Evolutionary conservation across 2,888 invertebrate species (phyloP).

Genomic region (Mongoloraphidia duomilia): DNA sequence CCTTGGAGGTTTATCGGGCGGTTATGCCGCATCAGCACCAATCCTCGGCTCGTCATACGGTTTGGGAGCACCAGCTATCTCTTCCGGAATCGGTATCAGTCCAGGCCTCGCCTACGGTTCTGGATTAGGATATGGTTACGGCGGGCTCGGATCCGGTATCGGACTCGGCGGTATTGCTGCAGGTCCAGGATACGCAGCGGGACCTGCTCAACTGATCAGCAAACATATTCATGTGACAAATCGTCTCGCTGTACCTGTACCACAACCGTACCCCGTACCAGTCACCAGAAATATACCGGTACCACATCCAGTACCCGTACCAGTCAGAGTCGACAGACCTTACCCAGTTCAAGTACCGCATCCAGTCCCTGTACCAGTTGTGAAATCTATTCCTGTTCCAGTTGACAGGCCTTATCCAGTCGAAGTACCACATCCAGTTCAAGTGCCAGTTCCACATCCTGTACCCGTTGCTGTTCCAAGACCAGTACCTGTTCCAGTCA

Average conservation of each 20-base stretch:
- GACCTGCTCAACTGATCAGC: conserved; percentile 10
- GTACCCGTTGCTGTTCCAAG: conserved; percentile 34
- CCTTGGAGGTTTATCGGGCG: conserved; percentile 19
- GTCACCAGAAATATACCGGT: conserved; percentile 31
- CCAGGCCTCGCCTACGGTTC: too few relatives aligned
- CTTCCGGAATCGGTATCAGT: too few relatives aligned
- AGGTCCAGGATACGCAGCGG: neutral
- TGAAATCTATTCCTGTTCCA: conserved; percentile 35
- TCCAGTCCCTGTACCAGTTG: conserved; percentile 34
- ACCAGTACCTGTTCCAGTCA: conserved; percentile 33
- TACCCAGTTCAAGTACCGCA: conserved; percentile 31
- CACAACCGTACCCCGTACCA: conserved; percentile 36
- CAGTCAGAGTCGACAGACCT: conserved; percentile 26
- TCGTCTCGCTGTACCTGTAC: conserved; percentile 30
- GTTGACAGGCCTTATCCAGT: conserved; percentile 27
- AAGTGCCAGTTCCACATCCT: conserved; percentile 14
- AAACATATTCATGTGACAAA: conserved; percentile 9
- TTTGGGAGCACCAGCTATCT: too few relatives aligned
- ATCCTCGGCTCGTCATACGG: too few relatives aligned
- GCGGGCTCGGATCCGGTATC: neutral
- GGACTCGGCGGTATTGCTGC: neutral
- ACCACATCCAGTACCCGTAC: conserved; percentile 18
- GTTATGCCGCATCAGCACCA: too few relatives aligned
- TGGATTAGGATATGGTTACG: conserved; percentile 6
- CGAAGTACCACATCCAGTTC: conserved; percentile 15